phyloP scores from a whole-genome alignment of 2,113 vertebrate species.

The Pterocles gutturalis region DNA sequence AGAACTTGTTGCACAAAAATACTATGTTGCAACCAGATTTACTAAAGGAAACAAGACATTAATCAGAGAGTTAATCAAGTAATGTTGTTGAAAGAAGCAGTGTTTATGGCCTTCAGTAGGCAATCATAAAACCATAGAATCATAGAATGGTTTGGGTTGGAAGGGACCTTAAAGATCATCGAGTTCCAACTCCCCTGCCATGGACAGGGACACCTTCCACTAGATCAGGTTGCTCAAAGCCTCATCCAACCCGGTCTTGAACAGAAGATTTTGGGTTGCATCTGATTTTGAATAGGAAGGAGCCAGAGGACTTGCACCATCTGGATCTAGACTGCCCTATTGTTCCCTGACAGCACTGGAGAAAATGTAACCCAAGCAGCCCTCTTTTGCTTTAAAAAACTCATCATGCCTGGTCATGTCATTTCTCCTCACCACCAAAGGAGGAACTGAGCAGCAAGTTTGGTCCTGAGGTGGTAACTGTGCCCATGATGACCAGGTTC shows the following conservation, averaged over 20 bases:
- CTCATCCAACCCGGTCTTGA: no score
- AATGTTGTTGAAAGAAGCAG: neutral
- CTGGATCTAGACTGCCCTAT: neutral
- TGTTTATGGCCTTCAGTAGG: neutral
- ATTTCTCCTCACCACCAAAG: neutral
- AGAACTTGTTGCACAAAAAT: neutral
- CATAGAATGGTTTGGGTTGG: no score
- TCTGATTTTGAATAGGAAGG: neutral
- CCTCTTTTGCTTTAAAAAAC: neutral
- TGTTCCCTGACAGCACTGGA: neutral
- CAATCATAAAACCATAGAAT: neutral
- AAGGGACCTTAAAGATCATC: no score
- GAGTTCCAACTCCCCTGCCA: no score
- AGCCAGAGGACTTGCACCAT: neutral
- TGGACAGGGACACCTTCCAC: no score
- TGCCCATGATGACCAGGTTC: neutral
- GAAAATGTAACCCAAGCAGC: neutral
- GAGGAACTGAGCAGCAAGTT: neutral
- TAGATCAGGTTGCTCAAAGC: no score
- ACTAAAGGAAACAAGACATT: neutral
- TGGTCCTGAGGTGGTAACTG: neutral
- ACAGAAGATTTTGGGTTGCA: neutral
- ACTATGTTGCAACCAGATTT: neutral
- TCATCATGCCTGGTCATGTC: neutral
- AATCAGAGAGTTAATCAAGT: neutral